Evolutionary conservation across 2,797 vertebrate genomes (phyloP), one percentile per base, ranked within the genome.

Genomic region (Odontamblyopus lacepedii): DNA sequence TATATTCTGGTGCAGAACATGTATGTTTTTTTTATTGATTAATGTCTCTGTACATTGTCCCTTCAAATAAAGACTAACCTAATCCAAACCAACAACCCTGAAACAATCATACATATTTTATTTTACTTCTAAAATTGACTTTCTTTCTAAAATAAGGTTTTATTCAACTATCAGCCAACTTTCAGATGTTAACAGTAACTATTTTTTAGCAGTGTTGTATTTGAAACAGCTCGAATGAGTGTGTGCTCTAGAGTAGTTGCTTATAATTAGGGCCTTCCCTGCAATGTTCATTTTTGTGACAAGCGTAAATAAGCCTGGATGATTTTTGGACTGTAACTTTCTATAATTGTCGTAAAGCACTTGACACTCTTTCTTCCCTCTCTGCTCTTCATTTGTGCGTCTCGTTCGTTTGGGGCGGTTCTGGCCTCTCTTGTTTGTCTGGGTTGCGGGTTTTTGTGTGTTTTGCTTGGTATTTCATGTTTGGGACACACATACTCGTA

Each of bases 361-460:
- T 81, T 75, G 79, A 78, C 69, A 72, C 85, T 91, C 71, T 90
- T 74, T 89, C 79, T 85, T 79, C 76, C 80, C 76, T 83, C 63
- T 86, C 78, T 70, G 69, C 84, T 79, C 84, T 91, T 72, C 80
- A 82, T 88, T 73, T 81, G 83, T 91, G 75, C 61, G 84, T 91
- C 82, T 63, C 67, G 71, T 92, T 56, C 81, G 80, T 81, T 81
- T 64, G 67, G 68, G 78, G 61, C 63, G 74, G 75, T 35, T 23
- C 13, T 75, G 65, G 76, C 48, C 80, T 56, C 74, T 55, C 64
- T 48, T 72, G 26, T 78, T 67, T 78, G 41, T 71, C 61, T 84
- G 76, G 70, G 66, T 29, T 69, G 48, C 73, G 70, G 70, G 55
- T 69, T 68, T 72, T 41, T 78, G 71, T 79, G 75, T 76, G 81